These are phyloP conservation scores for Cosmia trapezina DNA, from an alignment of 2,888 invertebrate species.

Conservation along the genomic window DNA sequence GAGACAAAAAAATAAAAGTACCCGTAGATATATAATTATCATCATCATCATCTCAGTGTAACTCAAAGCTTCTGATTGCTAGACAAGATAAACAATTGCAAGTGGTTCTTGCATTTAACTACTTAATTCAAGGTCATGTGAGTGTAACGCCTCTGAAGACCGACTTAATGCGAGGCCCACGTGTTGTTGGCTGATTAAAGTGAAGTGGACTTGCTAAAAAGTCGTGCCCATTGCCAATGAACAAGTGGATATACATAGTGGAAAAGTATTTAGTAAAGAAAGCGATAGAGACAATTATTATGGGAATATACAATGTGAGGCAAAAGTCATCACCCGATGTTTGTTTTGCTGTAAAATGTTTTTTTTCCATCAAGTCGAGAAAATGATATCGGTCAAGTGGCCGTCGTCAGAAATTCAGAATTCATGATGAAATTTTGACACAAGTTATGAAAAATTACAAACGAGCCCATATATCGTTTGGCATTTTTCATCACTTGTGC, in stretches of 20 bases:
- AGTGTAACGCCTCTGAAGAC: slow-evolving; percentile 31
- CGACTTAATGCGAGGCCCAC: not conserved
- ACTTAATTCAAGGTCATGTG: slow-evolving; percentile 32
- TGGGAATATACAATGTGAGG: no score
- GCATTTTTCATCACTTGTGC: no score
- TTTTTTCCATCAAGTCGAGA: no score
- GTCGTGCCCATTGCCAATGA: slow-evolving; percentile 5
- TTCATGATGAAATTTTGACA: no score
- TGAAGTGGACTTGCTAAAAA: not conserved
- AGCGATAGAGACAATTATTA: not conserved
- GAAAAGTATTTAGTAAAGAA: not conserved
- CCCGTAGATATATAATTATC: not conserved
- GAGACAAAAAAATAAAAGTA: slow-evolving; percentile 12
- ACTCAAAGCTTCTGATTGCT: slow-evolving; percentile 28
- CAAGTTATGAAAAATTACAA: no score
- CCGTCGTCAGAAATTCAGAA: no score
- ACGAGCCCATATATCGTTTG: no score
- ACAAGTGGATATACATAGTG: not conserved
- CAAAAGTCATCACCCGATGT: no score
- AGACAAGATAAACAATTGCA: slow-evolving; percentile 33
- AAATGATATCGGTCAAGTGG: no score
- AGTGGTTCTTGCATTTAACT: slow-evolving; percentile 24
- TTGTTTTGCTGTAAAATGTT: no score
- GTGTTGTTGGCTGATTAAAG: not conserved
- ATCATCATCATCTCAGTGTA: slow-evolving; percentile 4